Evolutionary conservation across 2,797 vertebrate species (phyloP), one percentile per base, ranked within the genome.

Genomic region (Steatocranus sp.): DNA sequence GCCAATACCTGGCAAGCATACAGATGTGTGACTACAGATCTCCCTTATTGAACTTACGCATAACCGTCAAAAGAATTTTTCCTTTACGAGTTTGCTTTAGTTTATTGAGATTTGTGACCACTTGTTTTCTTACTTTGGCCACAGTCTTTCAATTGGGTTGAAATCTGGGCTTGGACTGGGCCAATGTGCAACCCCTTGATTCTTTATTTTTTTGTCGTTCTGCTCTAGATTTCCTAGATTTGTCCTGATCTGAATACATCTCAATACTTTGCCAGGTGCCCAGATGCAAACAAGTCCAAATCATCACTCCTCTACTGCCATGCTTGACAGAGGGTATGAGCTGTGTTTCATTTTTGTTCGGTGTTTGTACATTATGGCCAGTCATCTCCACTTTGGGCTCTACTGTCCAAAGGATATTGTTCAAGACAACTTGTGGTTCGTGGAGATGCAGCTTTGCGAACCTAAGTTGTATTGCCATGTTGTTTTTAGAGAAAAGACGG

Each of bases 31-130:
- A 61, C 56, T n/a, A 34, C 30, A 0, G 30, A 61, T 34, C 30
- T 61, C 18, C 3, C 6, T 61, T 1, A 34, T 2, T 36, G 56
- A 61, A 58, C 54, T 34, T 58, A 32, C 0, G 10, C 0, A 1
- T 32, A 3, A 32, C 15, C 56, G 18, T n/a, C 30, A 34, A 18
- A 61, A 20, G 0, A 36, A 36, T 12, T 61, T 12, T 36, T 20
- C 56, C 4, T 36, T 36, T 12, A 20, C 32, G 3, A 61, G 30
- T 61, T 61, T 61, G 18, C 32, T 61, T 34, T 36, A 36, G 32
- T 20, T 36, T n/a, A 61, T 61, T 12, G 18, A 36, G 56, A 2
- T 34, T 61, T 61, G 32, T 61, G 32, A 61, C 32, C 18, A 36
- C 4, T 36, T 61, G 18, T 36, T 61, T 61, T 36, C 56, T 36